Percentiles rank a stretch among this genome's conserved stretches.
These are phyloP conservation scores for Drosophila paramelanica DNA, from an alignment of 2,888 invertebrate genomes.

Conservation along the genomic window DNA sequence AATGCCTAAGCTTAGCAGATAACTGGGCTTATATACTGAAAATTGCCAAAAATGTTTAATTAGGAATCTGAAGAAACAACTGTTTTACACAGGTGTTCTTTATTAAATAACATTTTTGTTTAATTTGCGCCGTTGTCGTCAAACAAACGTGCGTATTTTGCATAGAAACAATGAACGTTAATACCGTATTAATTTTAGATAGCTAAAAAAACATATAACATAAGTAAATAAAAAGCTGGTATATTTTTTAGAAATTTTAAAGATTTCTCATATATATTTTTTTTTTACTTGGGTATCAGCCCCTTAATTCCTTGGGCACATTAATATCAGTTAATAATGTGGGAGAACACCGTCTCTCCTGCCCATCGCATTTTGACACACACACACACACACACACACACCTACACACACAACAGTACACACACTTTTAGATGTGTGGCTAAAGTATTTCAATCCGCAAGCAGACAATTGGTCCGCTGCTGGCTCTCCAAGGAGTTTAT, in stretches of 20 bases:
- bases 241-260: background rate
- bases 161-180: background rate
- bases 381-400: slow-evolving; percentile 18
- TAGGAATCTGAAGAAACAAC: background rate
- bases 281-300: background rate
- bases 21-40: slow-evolving; percentile 17
- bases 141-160: background rate
- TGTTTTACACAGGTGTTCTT: slow-evolving; percentile 28
- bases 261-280: too few species aligned
- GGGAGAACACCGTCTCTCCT: slow-evolving; percentile 13
- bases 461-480: slow-evolving; percentile 69
- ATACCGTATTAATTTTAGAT: background rate
- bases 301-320: background rate
- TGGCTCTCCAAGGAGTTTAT: slow-evolving; percentile 73
- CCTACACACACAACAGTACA: slow-evolving; percentile 10
- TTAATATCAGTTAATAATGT: background rate
- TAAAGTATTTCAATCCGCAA: slow-evolving; percentile 42
- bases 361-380: slow-evolving; percentile 25
- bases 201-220: background rate
- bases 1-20: background rate
- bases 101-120: background rate
- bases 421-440: slow-evolving; percentile 16
- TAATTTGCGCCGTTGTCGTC: background rate
- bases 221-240: background rate
- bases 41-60: background rate